Evolutionary conservation across 2,888 invertebrate species (phyloP).

Genomic region (Andrena bicolor): DNA sequence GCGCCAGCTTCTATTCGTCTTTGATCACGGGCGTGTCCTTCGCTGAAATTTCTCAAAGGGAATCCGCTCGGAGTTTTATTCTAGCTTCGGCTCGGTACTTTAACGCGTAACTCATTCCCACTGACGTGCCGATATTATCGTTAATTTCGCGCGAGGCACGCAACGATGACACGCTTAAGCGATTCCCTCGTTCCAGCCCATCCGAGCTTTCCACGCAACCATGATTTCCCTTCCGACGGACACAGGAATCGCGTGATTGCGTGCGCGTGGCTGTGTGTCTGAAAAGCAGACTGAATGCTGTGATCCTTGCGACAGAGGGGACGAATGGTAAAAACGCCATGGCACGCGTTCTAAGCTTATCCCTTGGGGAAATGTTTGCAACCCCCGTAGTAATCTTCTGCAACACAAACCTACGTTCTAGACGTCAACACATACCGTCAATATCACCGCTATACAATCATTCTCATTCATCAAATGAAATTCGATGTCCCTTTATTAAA

Average conservation of each 20-base stretch:
- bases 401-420: constrained; percentile 19
- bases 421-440: constrained; percentile 62
- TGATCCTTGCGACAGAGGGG: constrained; percentile 36
- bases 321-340: constrained; percentile 63
- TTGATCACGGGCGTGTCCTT: too few relatives aligned
- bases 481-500: constrained; percentile 19
- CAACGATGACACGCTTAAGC: constrained; percentile 53
- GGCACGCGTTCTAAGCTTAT: constrained; percentile 50
- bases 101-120: constrained; percentile 41
- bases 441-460: constrained; percentile 67
- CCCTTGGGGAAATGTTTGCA: constrained; percentile 61
- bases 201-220: constrained; percentile 59
- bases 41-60: too few relatives aligned
- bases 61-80: neutral
- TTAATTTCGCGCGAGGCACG: constrained; percentile 41
- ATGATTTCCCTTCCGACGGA: constrained; percentile 74
- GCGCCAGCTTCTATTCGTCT: too few relatives aligned
- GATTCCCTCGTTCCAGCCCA: constrained; percentile 38
- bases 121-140: constrained; percentile 40
- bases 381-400: constrained; percentile 18
- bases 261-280: constrained; percentile 59
- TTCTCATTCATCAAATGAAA: constrained; percentile 52
- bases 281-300: constrained; percentile 50
- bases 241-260: constrained; percentile 77
- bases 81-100: neutral